Evolutionary conservation across 2,113 vertebrate genomes (phyloP).

Genomic region (Dermatemys mawii): DNA sequence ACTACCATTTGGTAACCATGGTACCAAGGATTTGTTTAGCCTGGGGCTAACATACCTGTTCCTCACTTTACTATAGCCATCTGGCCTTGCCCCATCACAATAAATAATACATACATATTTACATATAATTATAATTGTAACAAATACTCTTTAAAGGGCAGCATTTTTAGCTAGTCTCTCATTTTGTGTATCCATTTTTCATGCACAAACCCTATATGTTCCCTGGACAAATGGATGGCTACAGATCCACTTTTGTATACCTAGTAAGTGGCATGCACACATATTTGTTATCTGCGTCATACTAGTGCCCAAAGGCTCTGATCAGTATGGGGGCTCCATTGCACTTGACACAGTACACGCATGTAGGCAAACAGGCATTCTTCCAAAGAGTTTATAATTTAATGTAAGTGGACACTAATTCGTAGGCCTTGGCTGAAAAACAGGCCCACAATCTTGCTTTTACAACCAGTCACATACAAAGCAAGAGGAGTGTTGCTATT

Average conservation of each 20-base stretch:
- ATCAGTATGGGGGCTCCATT: neutral
- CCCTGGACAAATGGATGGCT: neutral
- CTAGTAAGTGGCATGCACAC: neutral
- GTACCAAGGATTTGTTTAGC: too few relatives aligned
- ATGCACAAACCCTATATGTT: neutral
- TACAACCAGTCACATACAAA: neutral
- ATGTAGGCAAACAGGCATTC: neutral
- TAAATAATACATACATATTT: too few relatives aligned
- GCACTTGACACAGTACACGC: neutral
- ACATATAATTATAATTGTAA: too few relatives aligned
- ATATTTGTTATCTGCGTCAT: neutral
- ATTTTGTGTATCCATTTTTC: slow-evolving; percentile 3
- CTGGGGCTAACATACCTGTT: too few relatives aligned
- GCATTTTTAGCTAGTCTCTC: neutral
- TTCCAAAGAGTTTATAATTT: neutral
- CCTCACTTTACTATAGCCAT: too few relatives aligned
- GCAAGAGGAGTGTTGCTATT: neutral
- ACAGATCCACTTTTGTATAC: neutral
- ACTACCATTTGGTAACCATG: too few relatives aligned
- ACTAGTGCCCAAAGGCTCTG: neutral
- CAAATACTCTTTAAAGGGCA: neutral
- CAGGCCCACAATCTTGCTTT: neutral
- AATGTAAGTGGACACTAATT: neutral
- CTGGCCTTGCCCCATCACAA: too few relatives aligned
- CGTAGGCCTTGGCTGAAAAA: neutral